phyloP scores from a whole-genome alignment of 2,888 invertebrate genomes.

The Pristionchus japonicus region DNA sequence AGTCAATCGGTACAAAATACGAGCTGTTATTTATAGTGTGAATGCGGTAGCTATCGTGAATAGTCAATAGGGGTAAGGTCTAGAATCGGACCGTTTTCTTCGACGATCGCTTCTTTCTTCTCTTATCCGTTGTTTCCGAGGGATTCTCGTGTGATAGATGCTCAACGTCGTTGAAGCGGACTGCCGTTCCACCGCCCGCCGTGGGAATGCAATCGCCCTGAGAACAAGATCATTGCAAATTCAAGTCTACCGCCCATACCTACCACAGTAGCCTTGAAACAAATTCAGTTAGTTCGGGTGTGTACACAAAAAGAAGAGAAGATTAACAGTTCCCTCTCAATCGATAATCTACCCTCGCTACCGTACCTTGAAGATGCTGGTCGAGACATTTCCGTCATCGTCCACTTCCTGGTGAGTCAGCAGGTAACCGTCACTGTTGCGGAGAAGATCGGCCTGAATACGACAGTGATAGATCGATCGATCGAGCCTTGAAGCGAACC shows the following conservation, averaged over 20 bases:
- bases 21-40: no score
- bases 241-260: not conserved
- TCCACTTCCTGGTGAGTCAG: slow-evolving; percentile 92
- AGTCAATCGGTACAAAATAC: no score
- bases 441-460: slow-evolving; percentile 81
- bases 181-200: slow-evolving; percentile 92
- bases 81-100: slow-evolving; percentile 27
- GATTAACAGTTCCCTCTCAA: not conserved
- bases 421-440: slow-evolving; percentile 87
- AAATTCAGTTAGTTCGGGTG: no score
- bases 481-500: not conserved
- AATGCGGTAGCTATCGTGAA: no score
- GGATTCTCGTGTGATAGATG: slow-evolving; percentile 55
- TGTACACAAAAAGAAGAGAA: not conserved
- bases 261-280: not conserved
- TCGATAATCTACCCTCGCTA: not conserved
- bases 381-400: slow-evolving; percentile 91
- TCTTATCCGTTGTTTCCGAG: not conserved
- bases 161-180: slow-evolving; percentile 94
- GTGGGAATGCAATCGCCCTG: slow-evolving; percentile 93
- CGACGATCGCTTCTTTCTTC: not conserved
- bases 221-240: not conserved
- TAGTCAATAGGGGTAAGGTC: no score
- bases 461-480: not conserved
- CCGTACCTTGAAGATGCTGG: slow-evolving; percentile 87